Base-by-base conservation (phyloP, 30 jellyfish, hydroid and myxozoan genomes). In the Hydractinia symbiolongicarpus region DNA sequence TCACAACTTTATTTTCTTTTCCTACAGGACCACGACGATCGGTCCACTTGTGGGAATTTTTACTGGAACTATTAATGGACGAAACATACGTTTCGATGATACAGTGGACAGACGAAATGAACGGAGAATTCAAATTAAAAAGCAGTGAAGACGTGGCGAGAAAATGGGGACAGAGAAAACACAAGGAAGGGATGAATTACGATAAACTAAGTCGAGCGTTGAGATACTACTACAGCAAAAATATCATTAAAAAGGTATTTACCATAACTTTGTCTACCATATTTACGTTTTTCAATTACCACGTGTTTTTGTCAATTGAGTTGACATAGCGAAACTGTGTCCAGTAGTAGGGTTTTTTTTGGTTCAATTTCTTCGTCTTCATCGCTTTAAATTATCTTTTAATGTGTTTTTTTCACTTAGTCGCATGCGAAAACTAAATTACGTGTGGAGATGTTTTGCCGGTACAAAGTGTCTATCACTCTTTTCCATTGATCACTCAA, bases 141-240 rank as follows among this genome's bases (percentile, higher is more conserved):
- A 93, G 85, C 81, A 92, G 98, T 83, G 98, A 92, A 77, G 98
- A 87, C 58, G 98, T 92, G 3, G 98, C 98, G 17, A 81, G 88
- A 58, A 81, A 95, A 80, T 92, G 98, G 98, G 98, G 98, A 8
- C 95, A 82, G 44, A 95, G 98, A 5, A 92, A 92, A 64, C 95
- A 92, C 79, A 92, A 92, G 60, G 98, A 92, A 9, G 98, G 98
- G 49, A 92, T 92, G 98, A 92, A 92, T 52, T 92, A 92, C 66
- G 98, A 92, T 72, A 92, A 92, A 67, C 93, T 92, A 61, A 92
- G 98, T 69, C 88, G 98, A 5, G 98, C 98, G 7, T 67, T 92
- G 64, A 76, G 98, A 79, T 92, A 92, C 71, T 92, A 92, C 77
- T 91, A 91, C 89, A 86, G 98, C 92, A 91, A 91, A 73, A 81